Evolutionary conservation across 2,888 invertebrate genomes (phyloP).

Genomic region (Onchidella celtica): DNA sequence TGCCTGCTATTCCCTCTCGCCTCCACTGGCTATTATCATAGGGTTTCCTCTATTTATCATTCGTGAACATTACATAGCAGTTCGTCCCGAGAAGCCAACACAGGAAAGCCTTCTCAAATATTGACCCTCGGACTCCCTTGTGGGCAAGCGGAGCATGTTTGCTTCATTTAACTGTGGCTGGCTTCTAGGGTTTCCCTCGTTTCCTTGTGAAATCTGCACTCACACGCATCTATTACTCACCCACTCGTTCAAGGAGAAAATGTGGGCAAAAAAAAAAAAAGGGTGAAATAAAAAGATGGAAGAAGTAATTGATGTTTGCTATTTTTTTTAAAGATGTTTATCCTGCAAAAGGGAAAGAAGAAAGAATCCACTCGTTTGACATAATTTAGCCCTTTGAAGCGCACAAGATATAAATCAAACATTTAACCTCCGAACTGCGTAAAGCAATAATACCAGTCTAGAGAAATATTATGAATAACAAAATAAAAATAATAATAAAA

Average conservation of each 20-base stretch:
- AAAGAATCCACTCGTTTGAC: too few species aligned
- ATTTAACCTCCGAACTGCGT: background rate
- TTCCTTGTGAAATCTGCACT: background rate
- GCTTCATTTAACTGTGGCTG: background rate
- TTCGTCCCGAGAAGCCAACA: background rate
- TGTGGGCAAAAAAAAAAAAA: background rate
- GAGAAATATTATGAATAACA: too few species aligned
- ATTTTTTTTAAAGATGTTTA: too few species aligned
- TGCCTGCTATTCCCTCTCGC: too few species aligned
- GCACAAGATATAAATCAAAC: background rate
- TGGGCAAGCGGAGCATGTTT: too few species aligned
- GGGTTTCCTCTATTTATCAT: background rate
- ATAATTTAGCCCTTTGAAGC: too few species aligned
- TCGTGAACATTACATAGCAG: background rate
- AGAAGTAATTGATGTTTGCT: too few species aligned
- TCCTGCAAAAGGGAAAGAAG: too few species aligned
- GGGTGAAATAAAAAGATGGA: background rate
- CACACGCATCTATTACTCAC: background rate
- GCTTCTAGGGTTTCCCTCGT: background rate
- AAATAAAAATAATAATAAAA: too few species aligned
- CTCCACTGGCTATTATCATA: background rate
- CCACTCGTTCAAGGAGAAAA: slow-evolving; percentile 1
- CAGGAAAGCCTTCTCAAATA: background rate
- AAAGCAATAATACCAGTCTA: too few species aligned
- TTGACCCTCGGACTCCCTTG: background rate